Conservation (phyloP, 2,888 invertebrate genomes). For the Peribatodes rhomboidaria region DNA sequence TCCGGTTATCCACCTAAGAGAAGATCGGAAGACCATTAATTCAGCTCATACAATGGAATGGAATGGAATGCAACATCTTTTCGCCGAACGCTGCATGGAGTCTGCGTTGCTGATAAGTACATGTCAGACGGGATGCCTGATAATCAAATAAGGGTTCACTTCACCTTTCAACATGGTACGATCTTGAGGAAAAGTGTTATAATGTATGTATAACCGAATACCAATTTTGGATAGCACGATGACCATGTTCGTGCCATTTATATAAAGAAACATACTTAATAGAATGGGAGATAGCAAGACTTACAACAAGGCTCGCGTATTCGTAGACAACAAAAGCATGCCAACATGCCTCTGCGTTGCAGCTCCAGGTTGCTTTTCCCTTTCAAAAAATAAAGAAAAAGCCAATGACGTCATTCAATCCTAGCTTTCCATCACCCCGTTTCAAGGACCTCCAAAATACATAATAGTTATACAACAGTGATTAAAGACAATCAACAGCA, state of each 20-base stretch:
- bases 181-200: too few relatives aligned
- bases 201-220: not conserved
- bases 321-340: too few relatives aligned
- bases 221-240: not conserved
- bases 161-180: not conserved
- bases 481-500: constrained; percentile 16
- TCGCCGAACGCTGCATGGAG: not conserved
- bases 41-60: not conserved
- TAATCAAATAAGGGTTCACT: not conserved
- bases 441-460: constrained; percentile 13
- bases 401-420: too few relatives aligned
- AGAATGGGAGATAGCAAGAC: too few relatives aligned
- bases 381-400: not conserved
- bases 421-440: not conserved
- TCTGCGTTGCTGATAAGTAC: not conserved
- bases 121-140: not conserved
- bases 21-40: not conserved
- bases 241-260: too few relatives aligned
- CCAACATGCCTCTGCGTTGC: too few relatives aligned
- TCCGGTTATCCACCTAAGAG: not conserved
- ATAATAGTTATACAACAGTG: constrained; percentile 35
- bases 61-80: not conserved
- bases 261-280: too few relatives aligned
- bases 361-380: too few relatives aligned
- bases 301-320: too few relatives aligned